Base-by-base conservation (phyloP, 2,888 invertebrate genomes). In the Cyrtodaria siliqua region DNA sequence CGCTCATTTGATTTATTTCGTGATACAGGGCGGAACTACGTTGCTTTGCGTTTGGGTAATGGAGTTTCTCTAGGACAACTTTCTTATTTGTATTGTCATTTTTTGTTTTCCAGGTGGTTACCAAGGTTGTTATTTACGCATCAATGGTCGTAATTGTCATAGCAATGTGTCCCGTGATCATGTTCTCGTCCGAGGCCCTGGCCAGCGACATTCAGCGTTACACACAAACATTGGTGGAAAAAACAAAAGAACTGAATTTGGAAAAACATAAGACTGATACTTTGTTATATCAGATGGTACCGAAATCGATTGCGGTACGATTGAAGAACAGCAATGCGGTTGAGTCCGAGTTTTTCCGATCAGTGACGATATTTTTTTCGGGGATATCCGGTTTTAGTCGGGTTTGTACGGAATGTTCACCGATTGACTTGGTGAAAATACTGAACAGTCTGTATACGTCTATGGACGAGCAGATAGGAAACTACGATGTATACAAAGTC, bases 101-200 rank as follows among this genome's bases (percentile, higher is more conserved):
- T n/a, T n/a, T n/a, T n/a, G n/a, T n/a, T n/a, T 74, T 64, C n/a
- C 77, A 77, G 47, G 97, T 91, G 94, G 93, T 52, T 94, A 94
- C 33, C 23, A 84, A 83, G 49, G 77, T 87, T 18, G 83, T 82
- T 33, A 81, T 85, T 49, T 78, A 76, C 49, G 73, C 82, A 23
- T 75, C 70, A 2, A 78, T 78, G 63, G 74, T 85, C 8, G 82
- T 82, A 4, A 64, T 85, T 53, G 85, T 85, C 57, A 76, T 85
- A 42, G 72, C 76, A 2, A 80, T 83, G 72, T 85, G 83, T 79
- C 83, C 85, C 1, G 69, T 82, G 14, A 77, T 85, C 40, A 79
- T 83, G 64, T 74, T 79, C 47, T 80, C 79, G 2, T 82, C 82
- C 8, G 82, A 85, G 57, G 82, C 79, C 1, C 69, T 85, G 24